phyloP scores from a whole-genome alignment of 2,888 invertebrate genomes.

The Conus canariensis region DNA sequence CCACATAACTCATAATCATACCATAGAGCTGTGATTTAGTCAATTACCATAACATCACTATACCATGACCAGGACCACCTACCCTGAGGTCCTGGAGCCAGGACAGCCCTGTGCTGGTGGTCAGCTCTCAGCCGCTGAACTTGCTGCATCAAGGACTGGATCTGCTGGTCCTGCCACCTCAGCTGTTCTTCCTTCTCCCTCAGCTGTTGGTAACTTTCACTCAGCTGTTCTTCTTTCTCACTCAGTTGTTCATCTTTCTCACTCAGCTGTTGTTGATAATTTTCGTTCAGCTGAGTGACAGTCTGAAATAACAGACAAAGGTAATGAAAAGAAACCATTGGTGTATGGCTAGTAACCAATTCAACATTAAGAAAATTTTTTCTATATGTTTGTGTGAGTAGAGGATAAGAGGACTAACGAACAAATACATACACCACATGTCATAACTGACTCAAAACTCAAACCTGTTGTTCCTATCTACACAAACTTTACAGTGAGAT shows the following conservation, averaged over 20 bases:
- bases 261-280: not conserved
- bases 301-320: not conserved
- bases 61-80: not conserved
- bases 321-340: no score
- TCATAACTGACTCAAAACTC: no score
- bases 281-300: not conserved
- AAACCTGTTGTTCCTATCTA: no score
- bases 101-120: slow-evolving; percentile 5
- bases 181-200: not conserved
- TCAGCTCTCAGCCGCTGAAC: slow-evolving; percentile 36
- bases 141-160: slow-evolving; percentile 35
- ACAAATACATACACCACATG: no score
- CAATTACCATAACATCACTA: no score
- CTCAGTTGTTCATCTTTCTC: slow-evolving; percentile 1
- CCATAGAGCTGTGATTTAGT: no score
- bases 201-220: not conserved
- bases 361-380: no score
- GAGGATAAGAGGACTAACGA: no score
- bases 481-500: no score
- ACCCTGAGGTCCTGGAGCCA: slow-evolving; percentile 20
- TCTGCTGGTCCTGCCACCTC: slow-evolving; percentile 35
- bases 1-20: no score
- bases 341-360: no score
- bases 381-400: no score
- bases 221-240: not conserved